phyloP scores from a whole-genome alignment of 2,797 vertebrate genomes.

The Anolis apletophallus region DNA sequence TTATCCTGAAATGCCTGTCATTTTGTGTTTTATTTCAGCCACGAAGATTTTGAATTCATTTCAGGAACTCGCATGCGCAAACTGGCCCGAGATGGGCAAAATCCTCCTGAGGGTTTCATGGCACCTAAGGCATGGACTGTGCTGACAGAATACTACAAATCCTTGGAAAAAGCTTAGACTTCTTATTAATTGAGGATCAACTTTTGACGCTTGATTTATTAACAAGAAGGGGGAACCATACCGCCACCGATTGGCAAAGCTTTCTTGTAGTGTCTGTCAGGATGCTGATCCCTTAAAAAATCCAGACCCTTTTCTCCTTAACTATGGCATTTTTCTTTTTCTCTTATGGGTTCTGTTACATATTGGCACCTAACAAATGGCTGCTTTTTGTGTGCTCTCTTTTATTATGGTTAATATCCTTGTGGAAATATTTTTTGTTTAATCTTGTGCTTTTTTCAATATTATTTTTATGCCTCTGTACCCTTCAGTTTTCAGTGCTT shows the following conservation, averaged over 20 bases:
- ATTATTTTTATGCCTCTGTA: slow-evolving; percentile 73
- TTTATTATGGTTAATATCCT: slow-evolving; percentile 74
- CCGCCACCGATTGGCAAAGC: slow-evolving; percentile 67
- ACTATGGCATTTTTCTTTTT: slow-evolving; percentile 71
- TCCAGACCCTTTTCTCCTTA: slow-evolving; percentile 67
- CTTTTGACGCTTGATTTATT: slow-evolving; percentile 68
- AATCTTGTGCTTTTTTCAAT: slow-evolving; percentile 67
- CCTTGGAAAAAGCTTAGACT: slow-evolving; percentile 90
- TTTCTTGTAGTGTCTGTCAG: slow-evolving; percentile 73
- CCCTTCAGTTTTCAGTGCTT: slow-evolving; percentile 63
- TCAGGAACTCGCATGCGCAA: slow-evolving; percentile 98
- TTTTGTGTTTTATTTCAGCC: slow-evolving; percentile 75
- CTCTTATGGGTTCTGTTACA: slow-evolving; percentile 76
- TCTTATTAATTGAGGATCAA: slow-evolving; percentile 64
- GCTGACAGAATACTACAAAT: slow-evolving; percentile 94
- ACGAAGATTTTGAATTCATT: slow-evolving; percentile 97
- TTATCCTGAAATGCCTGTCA: slow-evolving; percentile 54
- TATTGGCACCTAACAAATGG: slow-evolving; percentile 74
- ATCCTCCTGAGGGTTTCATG: slow-evolving; percentile 98
- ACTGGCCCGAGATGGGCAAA: slow-evolving; percentile 93
- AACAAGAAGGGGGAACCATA: slow-evolving; percentile 82
- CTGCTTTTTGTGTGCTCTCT: slow-evolving; percentile 76
- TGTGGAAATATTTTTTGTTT: slow-evolving; percentile 66
- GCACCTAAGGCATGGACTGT: slow-evolving; percentile 94
- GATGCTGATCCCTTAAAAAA: slow-evolving; percentile 64